A percentile compares a stretch with the other conserved stretches of the same genome.
Evolutionary conservation across 2,797 vertebrate species (phyloP).

Genomic region (Lerista edwardsae): DNA sequence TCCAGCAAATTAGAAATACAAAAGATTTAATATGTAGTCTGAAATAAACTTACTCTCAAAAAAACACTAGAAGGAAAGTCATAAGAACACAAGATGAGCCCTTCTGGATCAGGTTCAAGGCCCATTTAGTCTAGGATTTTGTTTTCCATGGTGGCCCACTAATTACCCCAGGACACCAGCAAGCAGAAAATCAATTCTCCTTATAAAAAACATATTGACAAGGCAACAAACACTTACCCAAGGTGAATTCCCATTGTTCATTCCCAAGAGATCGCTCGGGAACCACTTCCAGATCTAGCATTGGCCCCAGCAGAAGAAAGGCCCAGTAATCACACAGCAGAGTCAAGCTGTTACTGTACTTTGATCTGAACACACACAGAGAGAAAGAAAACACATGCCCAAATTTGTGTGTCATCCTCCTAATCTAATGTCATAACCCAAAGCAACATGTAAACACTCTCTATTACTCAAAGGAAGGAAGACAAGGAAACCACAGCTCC

Average conservation of each 20-base stretch:
- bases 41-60: background rate
- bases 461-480: background rate
- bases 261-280: conserved; percentile 99
- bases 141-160: no score
- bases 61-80: background rate
- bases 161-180: no score
- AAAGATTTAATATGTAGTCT: no score
- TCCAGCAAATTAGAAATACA: no score
- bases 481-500: background rate
- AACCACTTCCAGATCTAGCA: conserved; percentile 99
- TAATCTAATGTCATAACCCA: background rate
- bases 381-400: conserved; percentile 35
- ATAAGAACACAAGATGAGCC: background rate
- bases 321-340: conserved; percentile 59
- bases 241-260: conserved; percentile 99
- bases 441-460: background rate
- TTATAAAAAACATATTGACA: background rate
- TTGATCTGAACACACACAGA: conserved; percentile 49
- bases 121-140: no score
- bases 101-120: no score
- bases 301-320: conserved; percentile 82
- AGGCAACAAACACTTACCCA: conserved; percentile 81
- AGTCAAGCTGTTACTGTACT: conserved; percentile 15
- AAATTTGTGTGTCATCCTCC: background rate
- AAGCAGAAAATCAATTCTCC: background rate